A percentile compares a stretch with the other conserved stretches of the same genome.
phyloP scores from a whole-genome alignment of 2,797 vertebrate genomes.

The Fratercula arctica region DNA sequence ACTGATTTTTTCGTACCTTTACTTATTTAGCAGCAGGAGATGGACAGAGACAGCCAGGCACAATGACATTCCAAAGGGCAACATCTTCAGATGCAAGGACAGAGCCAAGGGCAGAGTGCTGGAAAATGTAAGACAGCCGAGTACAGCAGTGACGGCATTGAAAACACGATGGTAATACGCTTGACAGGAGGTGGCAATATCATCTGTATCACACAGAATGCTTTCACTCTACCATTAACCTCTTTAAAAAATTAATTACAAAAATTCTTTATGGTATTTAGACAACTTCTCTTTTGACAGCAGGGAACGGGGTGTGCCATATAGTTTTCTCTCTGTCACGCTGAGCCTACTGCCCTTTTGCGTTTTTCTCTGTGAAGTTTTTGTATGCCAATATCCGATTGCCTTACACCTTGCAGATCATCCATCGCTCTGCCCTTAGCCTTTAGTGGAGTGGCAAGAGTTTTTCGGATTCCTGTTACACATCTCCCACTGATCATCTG shows the following conservation, averaged over 20 bases:
- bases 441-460: neutral
- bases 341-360: neutral
- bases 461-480: slow-evolving; percentile 13
- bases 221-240: neutral
- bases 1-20: neutral
- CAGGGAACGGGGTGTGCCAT: neutral
- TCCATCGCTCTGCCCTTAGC: slow-evolving; percentile 7
- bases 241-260: neutral
- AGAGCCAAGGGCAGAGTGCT: slow-evolving; percentile 21
- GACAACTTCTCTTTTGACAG: neutral
- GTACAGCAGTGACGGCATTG: neutral
- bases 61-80: neutral
- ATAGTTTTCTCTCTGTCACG: neutral
- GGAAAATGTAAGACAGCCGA: neutral
- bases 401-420: slow-evolving; percentile 18
- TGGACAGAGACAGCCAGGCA: neutral
- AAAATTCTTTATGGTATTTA: neutral
- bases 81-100: neutral
- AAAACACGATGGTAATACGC: neutral
- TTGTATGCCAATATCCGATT: neutral
- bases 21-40: neutral
- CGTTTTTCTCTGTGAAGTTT: neutral
- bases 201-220: neutral
- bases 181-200: neutral
- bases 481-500: neutral